Evolutionary conservation across 2,797 vertebrate genomes (phyloP).

Genomic region (Amblyraja radiata): DNA sequence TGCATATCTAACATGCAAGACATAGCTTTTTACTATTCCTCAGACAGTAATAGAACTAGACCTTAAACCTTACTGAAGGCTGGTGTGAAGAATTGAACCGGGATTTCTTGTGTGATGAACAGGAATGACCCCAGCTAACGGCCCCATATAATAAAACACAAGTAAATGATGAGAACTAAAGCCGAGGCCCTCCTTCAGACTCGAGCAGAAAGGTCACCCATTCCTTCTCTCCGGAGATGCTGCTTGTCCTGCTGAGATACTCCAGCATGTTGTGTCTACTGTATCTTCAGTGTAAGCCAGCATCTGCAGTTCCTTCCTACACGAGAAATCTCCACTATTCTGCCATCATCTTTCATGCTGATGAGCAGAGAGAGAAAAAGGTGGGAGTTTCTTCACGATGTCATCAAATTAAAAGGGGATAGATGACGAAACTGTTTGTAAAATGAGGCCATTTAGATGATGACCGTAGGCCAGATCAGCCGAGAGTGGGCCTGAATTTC

Average conservation of each 20-base stretch:
- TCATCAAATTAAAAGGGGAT: background rate
- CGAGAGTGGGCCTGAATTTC: background rate
- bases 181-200: too few relatives aligned
- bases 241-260: too few relatives aligned
- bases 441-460: slow-evolving; percentile 3
- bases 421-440: slow-evolving; percentile 16
- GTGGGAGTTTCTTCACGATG: background rate
- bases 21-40: too few relatives aligned
- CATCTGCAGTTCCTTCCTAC: too few relatives aligned
- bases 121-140: background rate
- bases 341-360: background rate
- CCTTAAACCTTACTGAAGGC: too few relatives aligned
- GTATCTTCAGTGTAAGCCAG: too few relatives aligned
- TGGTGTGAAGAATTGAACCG: background rate
- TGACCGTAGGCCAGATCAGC: background rate
- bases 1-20: too few relatives aligned
- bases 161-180: background rate
- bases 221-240: too few relatives aligned
- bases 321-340: background rate
- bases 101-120: background rate
- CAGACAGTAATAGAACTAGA: too few relatives aligned
- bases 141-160: background rate
- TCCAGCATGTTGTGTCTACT: too few relatives aligned
- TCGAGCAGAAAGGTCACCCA: too few relatives aligned
- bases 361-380: background rate